Evolutionary conservation across 1,140 invertebrate species (phyloP).

Genomic region (Pseudomyrmex pallidus): DNA sequence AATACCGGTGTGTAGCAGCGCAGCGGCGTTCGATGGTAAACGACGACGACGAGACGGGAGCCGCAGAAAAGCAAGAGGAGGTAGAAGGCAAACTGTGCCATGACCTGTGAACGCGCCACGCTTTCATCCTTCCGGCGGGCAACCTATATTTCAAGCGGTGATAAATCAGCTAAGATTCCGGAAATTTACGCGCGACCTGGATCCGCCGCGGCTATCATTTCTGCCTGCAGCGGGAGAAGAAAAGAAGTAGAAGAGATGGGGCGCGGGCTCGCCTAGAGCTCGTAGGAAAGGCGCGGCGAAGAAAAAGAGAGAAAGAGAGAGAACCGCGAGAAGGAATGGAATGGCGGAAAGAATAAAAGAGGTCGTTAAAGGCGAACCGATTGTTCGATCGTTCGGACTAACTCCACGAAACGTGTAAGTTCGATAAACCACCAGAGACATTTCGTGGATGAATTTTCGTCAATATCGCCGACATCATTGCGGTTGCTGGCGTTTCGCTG

Average conservation of each 20-base stretch:
- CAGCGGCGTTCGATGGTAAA: conserved; percentile 18
- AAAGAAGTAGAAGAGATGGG: not conserved
- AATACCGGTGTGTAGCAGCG: conserved; percentile 7
- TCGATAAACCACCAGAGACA: too few species aligned
- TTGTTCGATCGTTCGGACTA: conserved; percentile 60
- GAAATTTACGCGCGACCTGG: conserved; percentile 76
- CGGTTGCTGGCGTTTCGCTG: not conserved
- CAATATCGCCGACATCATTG: not conserved
- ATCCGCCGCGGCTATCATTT: conserved; percentile 67
- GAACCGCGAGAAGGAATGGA: conserved; percentile 1
- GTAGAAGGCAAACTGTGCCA: conserved; percentile 68
- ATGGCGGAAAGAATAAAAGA: conserved; percentile 27
- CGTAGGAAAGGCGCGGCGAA: not conserved
- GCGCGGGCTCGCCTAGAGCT: not conserved
- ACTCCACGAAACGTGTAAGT: not conserved
- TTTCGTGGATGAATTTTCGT: not conserved
- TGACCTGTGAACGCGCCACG: conserved; percentile 53
- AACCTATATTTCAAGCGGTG: conserved; percentile 75
- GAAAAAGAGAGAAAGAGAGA: conserved; percentile 6
- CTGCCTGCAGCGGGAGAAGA: conserved; percentile 23
- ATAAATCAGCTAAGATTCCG: conserved; percentile 77
- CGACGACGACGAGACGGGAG: not conserved
- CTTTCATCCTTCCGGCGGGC: conserved; percentile 62
- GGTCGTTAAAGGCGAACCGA: conserved; percentile 59
- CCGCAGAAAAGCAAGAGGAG: conserved; percentile 14